Base-by-base conservation (phyloP, 2,888 invertebrate species). In the Xestoiulus laeticollis region DNA sequence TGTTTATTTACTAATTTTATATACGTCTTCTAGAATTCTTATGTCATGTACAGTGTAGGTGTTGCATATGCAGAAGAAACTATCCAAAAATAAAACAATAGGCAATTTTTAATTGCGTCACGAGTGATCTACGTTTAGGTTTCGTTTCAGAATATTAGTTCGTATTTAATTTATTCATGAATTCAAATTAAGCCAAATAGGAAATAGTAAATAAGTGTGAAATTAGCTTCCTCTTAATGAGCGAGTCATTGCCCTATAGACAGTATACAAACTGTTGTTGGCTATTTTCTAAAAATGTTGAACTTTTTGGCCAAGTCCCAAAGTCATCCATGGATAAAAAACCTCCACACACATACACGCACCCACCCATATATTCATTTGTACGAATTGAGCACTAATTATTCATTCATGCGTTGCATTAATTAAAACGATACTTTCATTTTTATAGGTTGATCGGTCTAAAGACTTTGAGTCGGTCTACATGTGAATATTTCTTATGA, bases 201-300 rank as follows among this genome's bases (percentile, higher is more conserved):
- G 78, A 78, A 78, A 78, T 78, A 78, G 78, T 78, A 78, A 78
- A 78, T 78, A 78, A 78, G 78, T 78, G 78, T 78, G 78, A 78
- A 78, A 78, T 78, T 78, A 30, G 78, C 78, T 78, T 78, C 78
- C 78, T 78, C 78, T 78, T 78, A 78, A 78, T 78, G 30, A 78
- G 26, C 78, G 30, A 78, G 78, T 78, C 78, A 78, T 32, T 78
- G 78, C 78, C 78, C 78, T 78, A 78, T 8, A 59, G 59, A 59
- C 22, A 8, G 59, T 78, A 68, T 26, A 78, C 78, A 12, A 30
- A 30, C 59, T 59, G 59, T n/a, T 59, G 59, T n/a, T 59, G 59
- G 59, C 30, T 26, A 78, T 78, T 78, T 78, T 78, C 16, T 30
- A 30, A 78, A 78, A 78, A 78, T 30, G 78, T 78, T 78, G 78